Percentiles rank a stretch among this genome's conserved stretches.
These are phyloP conservation scores for Limnephilus marmoratus DNA, from an alignment of 2,888 invertebrate genomes.

Conservation along the genomic window DNA sequence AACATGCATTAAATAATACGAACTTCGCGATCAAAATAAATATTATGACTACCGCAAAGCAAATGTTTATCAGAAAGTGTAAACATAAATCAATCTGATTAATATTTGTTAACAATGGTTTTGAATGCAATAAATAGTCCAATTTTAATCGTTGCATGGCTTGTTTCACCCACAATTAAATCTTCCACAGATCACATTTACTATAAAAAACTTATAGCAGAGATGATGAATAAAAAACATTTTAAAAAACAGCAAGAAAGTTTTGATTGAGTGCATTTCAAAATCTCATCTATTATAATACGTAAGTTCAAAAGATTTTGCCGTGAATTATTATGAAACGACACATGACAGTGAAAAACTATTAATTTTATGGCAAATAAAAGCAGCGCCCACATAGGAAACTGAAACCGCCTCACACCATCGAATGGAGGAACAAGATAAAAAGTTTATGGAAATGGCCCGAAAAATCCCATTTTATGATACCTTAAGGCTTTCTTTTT, in stretches of 20 bases:
- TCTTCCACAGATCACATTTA: neutral
- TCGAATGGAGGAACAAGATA: neutral
- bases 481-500: neutral
- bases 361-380: neutral
- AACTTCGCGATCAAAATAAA: neutral
- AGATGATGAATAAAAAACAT: no score
- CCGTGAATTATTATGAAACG: neutral
- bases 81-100: neutral
- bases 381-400: neutral
- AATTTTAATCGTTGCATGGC: neutral
- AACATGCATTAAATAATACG: neutral
- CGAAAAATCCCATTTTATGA: neutral
- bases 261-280: neutral
- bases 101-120: neutral
- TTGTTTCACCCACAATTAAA: neutral
- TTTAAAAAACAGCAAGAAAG: no score
- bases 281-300: neutral
- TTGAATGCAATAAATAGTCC: neutral
- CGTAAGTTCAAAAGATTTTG: neutral
- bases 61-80: no score
- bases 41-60: neutral
- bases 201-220: neutral
- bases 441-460: neutral
- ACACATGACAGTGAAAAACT: neutral
- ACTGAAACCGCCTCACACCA: neutral